Percentiles rank a stretch among this genome's conserved stretches.
These are phyloP conservation scores for Thymallus thymallus DNA, from an alignment of 2,113 vertebrate genomes.

Conservation along the genomic window DNA sequence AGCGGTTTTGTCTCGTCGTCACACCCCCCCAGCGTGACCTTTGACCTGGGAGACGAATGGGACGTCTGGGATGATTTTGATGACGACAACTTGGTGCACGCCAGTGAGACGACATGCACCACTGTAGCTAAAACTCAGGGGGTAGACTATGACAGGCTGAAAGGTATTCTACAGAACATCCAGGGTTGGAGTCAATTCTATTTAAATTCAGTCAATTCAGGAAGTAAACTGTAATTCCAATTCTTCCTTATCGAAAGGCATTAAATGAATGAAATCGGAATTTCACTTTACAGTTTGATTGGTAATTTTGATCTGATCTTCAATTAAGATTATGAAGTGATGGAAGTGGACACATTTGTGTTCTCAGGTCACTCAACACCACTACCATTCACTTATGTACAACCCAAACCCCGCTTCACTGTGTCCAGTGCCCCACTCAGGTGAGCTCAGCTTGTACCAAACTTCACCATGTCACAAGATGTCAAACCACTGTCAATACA, in stretches of 20 bases:
- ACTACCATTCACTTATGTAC: not conserved
- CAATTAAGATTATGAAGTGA: not conserved
- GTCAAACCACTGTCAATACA: not conserved
- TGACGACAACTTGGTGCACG: conserved; percentile 78
- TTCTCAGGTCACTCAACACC: conserved; percentile 30
- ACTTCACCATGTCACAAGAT: not conserved
- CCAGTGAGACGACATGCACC: conserved; percentile 54
- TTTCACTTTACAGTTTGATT: no score
- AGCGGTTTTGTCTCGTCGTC: conserved; percentile 56
- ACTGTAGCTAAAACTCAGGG: conserved; percentile 26
- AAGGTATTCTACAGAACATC: conserved; percentile 39
- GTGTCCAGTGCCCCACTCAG: conserved; percentile 39
- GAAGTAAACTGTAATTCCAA: no score
- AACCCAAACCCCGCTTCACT: conserved; percentile 21
- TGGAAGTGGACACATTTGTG: not conserved
- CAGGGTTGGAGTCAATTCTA: no score
- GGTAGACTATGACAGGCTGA: conserved; percentile 23
- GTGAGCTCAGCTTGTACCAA: conserved; percentile 28
- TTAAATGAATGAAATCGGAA: no score
- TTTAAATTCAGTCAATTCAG: no score
- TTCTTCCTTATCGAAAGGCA: no score
- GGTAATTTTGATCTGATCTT: no score
- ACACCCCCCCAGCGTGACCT: conserved; percentile 72
- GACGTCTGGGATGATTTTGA: conserved; percentile 88
- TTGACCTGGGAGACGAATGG: conserved; percentile 80